These are phyloP conservation scores for Helogale parvula DNA, from an alignment of 2,113 vertebrate species.

Conservation along the genomic window DNA sequence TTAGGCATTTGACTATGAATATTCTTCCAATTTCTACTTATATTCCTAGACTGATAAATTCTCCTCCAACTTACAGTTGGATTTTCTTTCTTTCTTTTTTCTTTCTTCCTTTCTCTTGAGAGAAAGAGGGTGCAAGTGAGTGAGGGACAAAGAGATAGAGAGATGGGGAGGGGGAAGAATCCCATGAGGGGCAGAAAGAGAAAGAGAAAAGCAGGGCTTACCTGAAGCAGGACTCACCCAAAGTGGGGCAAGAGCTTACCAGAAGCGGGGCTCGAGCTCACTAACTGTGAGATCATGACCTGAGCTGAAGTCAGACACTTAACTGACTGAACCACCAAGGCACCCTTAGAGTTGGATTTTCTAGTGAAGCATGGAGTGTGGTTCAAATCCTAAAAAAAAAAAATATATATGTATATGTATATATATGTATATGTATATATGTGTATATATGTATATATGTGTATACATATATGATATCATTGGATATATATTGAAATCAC, in stretches of 20 bases:
- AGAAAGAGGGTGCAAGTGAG: too few species aligned
- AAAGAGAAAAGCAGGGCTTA: too few species aligned
- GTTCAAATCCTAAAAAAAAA: background rate
- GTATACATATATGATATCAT: background rate
- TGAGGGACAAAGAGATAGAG: too few species aligned
- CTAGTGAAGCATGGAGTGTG: background rate
- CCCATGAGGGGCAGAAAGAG: too few species aligned
- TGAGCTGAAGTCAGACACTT: too few species aligned
- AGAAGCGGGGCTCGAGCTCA: too few species aligned
- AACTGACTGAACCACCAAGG: too few species aligned
- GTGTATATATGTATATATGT: background rate
- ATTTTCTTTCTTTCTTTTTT: background rate
- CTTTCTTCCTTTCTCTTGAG: too few species aligned
- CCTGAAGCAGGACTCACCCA: too few species aligned
- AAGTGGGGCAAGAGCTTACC: too few species aligned
- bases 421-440: background rate
- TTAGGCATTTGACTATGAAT: background rate
- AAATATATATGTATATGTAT: background rate
- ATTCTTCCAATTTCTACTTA: slow-evolving; percentile 13
- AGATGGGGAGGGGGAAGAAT: too few species aligned
- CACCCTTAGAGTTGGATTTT: background rate
- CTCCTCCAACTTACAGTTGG: background rate
- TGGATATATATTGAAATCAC: background rate
- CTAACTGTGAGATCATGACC: too few species aligned
- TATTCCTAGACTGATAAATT: background rate